Conservation (phyloP, 2,113 vertebrate genomes). For the Tachuris rubrigastra region DNA sequence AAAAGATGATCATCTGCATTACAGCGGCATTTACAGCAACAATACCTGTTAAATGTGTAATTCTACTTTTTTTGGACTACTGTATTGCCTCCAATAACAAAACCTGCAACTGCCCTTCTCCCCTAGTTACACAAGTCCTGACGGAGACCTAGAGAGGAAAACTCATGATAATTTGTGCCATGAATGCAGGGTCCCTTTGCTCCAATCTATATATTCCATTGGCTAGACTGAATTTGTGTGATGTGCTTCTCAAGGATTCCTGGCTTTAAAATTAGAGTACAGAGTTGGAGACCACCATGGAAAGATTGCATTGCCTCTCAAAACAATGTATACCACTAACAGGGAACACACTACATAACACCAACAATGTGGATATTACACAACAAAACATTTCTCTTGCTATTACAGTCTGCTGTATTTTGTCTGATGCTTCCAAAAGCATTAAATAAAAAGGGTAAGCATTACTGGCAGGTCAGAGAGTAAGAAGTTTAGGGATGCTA, state of each 20-base stretch:
- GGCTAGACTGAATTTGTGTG: neutral
- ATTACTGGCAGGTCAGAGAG: neutral
- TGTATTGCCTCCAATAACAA: neutral
- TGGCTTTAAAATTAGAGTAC: neutral
- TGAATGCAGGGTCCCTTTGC: neutral
- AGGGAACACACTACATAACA: neutral
- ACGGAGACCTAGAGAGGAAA: neutral
- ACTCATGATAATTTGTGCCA: fast-evolving
- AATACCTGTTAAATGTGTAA: neutral
- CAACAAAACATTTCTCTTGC: neutral
- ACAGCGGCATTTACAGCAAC: neutral
- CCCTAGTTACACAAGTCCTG: neutral
- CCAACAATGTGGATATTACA: neutral
- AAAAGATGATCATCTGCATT: neutral
- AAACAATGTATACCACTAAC: neutral
- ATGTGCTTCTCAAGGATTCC: neutral
- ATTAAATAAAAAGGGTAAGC: neutral
- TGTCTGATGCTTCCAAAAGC: neutral
- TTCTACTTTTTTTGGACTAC: neutral
- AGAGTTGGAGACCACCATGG: neutral
- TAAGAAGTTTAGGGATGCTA: neutral
- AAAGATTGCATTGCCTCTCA: neutral
- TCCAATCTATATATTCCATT: neutral
- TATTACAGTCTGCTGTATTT: neutral
- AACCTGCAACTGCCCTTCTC: neutral